Conservation (phyloP, 2,888 invertebrate species). For the Fragum sueziense region DNA sequence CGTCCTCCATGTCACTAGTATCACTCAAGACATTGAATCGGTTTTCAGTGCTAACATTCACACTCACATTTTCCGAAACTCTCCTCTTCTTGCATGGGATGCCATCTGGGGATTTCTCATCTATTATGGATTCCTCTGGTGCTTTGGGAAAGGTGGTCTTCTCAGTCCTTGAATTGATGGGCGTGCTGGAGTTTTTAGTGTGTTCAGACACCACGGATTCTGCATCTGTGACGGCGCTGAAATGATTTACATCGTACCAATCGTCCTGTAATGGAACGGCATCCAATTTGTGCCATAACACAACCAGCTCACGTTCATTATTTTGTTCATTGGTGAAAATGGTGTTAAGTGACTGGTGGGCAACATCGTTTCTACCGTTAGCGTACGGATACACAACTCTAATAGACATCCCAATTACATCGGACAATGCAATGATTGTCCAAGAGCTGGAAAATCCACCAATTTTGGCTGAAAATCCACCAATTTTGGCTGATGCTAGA, state of each 20-base stretch:
- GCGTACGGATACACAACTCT: slow-evolving; percentile 5
- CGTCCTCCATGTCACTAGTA: too few species aligned
- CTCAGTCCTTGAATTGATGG: background rate
- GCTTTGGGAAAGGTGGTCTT: background rate
- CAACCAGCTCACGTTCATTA: background rate
- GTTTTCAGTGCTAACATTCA: background rate
- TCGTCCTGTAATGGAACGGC: background rate
- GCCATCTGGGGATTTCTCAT: background rate
- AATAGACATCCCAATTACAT: background rate
- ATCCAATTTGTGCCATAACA: slow-evolving; percentile 1
- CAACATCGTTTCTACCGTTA: background rate
- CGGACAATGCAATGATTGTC: background rate
- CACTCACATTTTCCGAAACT: background rate
- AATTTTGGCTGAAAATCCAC: background rate
- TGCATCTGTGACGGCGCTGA: slow-evolving; percentile 1
- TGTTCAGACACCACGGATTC: background rate
- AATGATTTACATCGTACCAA: slow-evolving; percentile 5
- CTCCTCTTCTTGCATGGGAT: background rate
- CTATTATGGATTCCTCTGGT: background rate
- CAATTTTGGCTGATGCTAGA: background rate
- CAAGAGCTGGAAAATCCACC: background rate
- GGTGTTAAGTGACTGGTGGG: background rate
- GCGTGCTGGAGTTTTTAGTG: background rate
- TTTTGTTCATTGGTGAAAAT: background rate
- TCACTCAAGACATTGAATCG: too few species aligned